These are phyloP conservation scores for Listrodromus nycthemerus DNA, from an alignment of 2,888 invertebrate genomes.

Conservation along the genomic window DNA sequence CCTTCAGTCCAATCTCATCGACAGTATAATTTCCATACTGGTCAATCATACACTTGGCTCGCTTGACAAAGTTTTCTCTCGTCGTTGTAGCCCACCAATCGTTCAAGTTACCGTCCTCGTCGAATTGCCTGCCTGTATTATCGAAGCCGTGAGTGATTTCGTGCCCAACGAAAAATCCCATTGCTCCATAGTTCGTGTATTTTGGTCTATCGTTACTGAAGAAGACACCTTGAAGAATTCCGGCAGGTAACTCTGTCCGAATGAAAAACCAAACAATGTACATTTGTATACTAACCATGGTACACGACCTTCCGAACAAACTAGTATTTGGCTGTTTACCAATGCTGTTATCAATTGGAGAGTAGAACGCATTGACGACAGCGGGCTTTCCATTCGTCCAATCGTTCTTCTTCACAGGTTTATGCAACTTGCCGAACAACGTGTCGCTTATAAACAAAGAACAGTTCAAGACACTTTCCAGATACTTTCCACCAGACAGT, in stretches of 20 bases:
- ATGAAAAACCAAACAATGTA: not conserved
- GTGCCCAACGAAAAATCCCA: conserved; percentile 96
- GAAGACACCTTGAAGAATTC: conserved; percentile 96
- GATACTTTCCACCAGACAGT: conserved; percentile 83
- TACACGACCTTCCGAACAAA: not conserved
- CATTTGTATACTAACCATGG: not conserved
- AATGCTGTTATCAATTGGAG: conserved; percentile 86
- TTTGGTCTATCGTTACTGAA: conserved; percentile 94
- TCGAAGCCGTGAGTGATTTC: conserved; percentile 97
- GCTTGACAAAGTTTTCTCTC: conserved; percentile 92
- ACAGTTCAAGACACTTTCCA: conserved; percentile 85
- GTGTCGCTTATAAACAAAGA: conserved; percentile 85
- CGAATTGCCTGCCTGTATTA: conserved; percentile 95
- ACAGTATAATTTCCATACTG: conserved; percentile 97
- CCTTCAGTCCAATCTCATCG: conserved; percentile 90
- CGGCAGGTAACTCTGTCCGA: conserved; percentile 95
- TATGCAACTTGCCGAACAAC: conserved; percentile 85
- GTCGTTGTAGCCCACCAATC: conserved; percentile 97
- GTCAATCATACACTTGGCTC: conserved; percentile 95
- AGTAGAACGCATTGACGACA: conserved; percentile 86
- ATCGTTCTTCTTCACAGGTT: conserved; percentile 85
- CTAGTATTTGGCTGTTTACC: conserved; percentile 81
- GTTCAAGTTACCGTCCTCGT: conserved; percentile 94
- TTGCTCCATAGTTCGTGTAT: conserved; percentile 96
- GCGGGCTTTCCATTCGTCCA: conserved; percentile 86